A percentile compares a stretch with the other conserved stretches of the same genome.
Conservation (phyloP, 1,140 invertebrate genomes). For the Apis dorsata region DNA sequence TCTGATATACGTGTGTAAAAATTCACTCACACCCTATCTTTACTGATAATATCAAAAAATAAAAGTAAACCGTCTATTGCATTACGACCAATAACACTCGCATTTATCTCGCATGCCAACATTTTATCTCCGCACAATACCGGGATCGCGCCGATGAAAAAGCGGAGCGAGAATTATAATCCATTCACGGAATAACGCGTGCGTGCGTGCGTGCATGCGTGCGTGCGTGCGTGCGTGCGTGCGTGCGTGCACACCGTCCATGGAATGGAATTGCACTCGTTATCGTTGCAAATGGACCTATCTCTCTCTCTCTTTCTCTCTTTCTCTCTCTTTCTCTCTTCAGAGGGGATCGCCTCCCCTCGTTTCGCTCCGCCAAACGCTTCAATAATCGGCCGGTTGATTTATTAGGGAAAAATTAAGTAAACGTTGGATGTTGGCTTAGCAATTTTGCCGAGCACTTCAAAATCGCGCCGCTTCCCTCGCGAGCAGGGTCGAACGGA, state of each 20-base stretch:
- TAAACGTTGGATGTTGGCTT: slow-evolving; percentile 25
- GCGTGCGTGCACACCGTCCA: background rate
- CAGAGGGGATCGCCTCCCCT: background rate
- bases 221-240: too few species aligned
- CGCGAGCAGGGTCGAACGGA: background rate
- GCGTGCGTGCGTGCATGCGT: background rate
- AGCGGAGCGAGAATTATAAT: slow-evolving; percentile 27
- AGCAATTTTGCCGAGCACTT: slow-evolving; percentile 18
- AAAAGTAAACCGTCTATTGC: background rate
- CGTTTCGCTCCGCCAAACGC: background rate
- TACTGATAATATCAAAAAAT: background rate
- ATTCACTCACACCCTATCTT: background rate
- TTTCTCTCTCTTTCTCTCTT: background rate
- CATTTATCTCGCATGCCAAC: background rate
- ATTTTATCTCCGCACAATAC: background rate
- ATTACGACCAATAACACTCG: background rate
- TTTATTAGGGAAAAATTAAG: slow-evolving; percentile 50
- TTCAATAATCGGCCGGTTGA: slow-evolving; percentile 29
- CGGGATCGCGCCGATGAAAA: slow-evolving; percentile 19
- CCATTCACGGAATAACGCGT: slow-evolving; percentile 23
- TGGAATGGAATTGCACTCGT: slow-evolving; percentile 35
- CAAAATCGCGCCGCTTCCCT: slow-evolving; percentile 3
- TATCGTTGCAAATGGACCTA: slow-evolving; percentile 32
- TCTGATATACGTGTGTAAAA: background rate
- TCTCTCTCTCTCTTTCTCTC: background rate